Evolutionary conservation across 2,113 vertebrate species (phyloP).

Genomic region (Gallinago jamesoni): DNA sequence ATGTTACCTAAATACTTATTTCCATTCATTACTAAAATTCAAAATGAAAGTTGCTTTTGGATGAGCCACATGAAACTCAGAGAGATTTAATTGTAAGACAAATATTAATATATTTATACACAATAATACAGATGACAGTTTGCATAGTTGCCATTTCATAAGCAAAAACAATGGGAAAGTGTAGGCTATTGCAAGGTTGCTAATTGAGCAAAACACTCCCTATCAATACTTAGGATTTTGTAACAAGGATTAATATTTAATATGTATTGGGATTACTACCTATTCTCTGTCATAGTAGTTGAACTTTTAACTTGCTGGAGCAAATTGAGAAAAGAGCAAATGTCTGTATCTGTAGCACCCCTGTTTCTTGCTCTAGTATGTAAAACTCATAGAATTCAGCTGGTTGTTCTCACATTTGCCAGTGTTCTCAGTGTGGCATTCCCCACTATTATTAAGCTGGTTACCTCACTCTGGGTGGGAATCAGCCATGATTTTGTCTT

Average conservation of each 20-base stretch:
- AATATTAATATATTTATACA: not conserved
- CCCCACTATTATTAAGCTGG: not conserved
- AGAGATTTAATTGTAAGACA: not conserved
- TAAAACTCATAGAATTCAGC: not conserved
- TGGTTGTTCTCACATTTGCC: not conserved
- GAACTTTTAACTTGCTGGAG: not conserved
- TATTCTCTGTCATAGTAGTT: not conserved
- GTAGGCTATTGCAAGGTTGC: not conserved
- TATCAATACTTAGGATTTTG: not conserved
- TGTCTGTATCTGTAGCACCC: not conserved
- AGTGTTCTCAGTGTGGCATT: not conserved
- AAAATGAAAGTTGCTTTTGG: not conserved
- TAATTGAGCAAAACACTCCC: not conserved
- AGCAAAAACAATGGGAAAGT: not conserved
- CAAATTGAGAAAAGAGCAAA: not conserved
- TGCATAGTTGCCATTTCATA: not conserved
- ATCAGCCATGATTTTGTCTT: too few relatives aligned
- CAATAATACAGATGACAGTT: not conserved
- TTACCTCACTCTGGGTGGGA: not conserved
- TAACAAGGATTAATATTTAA: not conserved
- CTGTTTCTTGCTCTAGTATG: not conserved
- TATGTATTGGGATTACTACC: not conserved
- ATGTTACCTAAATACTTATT: not conserved
- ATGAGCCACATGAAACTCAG: not conserved
- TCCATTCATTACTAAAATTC: not conserved